These are phyloP conservation scores for Bambusicola thoracicus DNA, from an alignment of 2,113 vertebrate species.

Conservation along the genomic window DNA sequence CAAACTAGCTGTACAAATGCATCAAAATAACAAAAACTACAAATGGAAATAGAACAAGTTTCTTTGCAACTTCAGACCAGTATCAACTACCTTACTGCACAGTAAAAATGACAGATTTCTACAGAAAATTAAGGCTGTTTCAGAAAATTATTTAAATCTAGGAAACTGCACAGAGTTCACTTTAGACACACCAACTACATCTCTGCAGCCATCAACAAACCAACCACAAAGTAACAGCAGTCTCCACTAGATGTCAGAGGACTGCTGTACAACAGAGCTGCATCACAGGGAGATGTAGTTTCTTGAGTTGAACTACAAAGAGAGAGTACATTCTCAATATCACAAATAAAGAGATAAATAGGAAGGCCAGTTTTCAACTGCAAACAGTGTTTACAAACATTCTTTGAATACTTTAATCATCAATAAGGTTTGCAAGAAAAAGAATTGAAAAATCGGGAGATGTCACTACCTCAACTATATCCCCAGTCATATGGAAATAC, in stretches of 20 bases:
- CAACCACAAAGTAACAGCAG: neutral
- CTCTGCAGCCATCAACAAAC: neutral
- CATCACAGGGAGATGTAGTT: rapidly evolving
- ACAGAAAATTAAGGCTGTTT: neutral
- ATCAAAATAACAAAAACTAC: neutral
- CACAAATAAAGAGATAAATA: neutral
- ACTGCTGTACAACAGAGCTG: neutral
- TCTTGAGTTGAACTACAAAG: neutral
- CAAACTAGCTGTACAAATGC: neutral
- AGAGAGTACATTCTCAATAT: neutral
- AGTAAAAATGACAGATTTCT: neutral
- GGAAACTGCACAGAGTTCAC: neutral
- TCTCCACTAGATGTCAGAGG: slow-evolving; percentile 42
- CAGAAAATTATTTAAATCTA: rapidly evolving
- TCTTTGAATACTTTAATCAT: neutral
- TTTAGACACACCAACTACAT: neutral
- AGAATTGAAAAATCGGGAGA: neutral
- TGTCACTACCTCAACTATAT: neutral
- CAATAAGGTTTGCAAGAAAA: neutral
- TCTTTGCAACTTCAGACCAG: neutral
- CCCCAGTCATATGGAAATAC: neutral
- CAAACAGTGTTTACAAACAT: neutral
- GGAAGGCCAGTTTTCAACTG: neutral
- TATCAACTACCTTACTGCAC: neutral
- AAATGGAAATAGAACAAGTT: neutral